Conservation (phyloP, 2,113 vertebrate genomes). For the Gymnogyps californianus region DNA sequence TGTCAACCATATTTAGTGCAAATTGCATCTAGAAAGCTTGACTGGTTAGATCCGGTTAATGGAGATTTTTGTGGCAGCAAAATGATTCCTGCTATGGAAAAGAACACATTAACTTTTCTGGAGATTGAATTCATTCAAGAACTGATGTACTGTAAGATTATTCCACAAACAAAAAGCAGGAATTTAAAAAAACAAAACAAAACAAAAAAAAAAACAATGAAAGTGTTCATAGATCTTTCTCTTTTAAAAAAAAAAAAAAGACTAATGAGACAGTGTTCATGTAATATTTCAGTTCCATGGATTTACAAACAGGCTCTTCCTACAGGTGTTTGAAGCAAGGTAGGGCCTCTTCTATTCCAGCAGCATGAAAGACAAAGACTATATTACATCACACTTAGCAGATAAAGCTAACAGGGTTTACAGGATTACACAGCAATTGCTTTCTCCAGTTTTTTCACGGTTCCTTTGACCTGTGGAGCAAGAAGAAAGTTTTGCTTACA, state of each 20-base stretch:
- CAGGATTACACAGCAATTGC: slow-evolving; percentile 99
- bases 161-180: slow-evolving; percentile 65
- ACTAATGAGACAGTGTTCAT: slow-evolving; percentile 62
- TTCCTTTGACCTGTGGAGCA: slow-evolving; percentile 91
- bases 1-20: slow-evolving; percentile 73
- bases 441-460: slow-evolving; percentile 97
- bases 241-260: background rate
- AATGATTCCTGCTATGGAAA: slow-evolving; percentile 68
- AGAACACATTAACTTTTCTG: slow-evolving; percentile 43
- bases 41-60: slow-evolving; percentile 65
- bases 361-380: slow-evolving; percentile 82
- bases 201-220: background rate
- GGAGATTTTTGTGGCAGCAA: slow-evolving; percentile 63
- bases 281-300: slow-evolving; percentile 70
- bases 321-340: slow-evolving; percentile 71
- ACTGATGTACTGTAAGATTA: slow-evolving; percentile 62
- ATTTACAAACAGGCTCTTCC: slow-evolving; percentile 73
- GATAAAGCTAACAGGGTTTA: slow-evolving; percentile 76
- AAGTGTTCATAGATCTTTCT: slow-evolving; percentile 70
- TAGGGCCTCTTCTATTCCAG: slow-evolving; percentile 75
- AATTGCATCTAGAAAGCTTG: slow-evolving; percentile 72
- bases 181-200: slow-evolving; percentile 32
- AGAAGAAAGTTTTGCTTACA: slow-evolving; percentile 15
- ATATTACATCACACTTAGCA: slow-evolving; percentile 75
- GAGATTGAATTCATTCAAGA: slow-evolving; percentile 66